These are phyloP conservation scores for Hexactinellida sp. DNA, from an alignment of 37 sponge, comb jelly and placozoan species.

Conservation along the genomic window DNA sequence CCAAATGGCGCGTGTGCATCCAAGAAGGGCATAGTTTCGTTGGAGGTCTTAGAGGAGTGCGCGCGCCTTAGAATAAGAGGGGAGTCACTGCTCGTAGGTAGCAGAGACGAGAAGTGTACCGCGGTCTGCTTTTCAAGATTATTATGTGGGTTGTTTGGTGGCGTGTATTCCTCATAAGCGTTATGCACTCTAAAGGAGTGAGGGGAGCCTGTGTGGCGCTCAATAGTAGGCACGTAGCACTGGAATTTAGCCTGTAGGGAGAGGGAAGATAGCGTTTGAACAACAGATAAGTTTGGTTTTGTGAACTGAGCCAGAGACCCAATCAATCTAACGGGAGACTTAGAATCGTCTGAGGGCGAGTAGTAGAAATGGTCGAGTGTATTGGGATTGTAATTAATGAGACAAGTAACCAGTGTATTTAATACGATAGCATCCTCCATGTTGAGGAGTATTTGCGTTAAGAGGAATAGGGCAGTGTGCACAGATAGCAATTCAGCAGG, in stretches of 20 bases:
- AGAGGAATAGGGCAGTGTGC: conserved; percentile 65
- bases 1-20: not conserved
- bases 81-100: not conserved
- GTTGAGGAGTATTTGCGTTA: conserved; percentile 55
- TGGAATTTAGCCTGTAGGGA: conserved; percentile 2
- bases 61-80: not conserved
- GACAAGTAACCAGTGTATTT: conserved; percentile 18
- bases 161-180: not conserved
- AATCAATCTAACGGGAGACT: not conserved
- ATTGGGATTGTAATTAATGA: not conserved
- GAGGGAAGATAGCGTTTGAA: not conserved
- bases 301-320: not conserved
- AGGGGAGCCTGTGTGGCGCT: not conserved
- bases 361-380: not conserved
- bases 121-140: not conserved
- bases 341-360: not conserved
- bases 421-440: conserved; percentile 1
- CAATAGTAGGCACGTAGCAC: not conserved
- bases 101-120: not conserved
- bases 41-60: not conserved
- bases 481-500: conserved; percentile 1
- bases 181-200: not conserved
- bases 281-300: not conserved
- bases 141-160: not conserved
- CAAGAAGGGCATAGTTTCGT: not conserved